Evolutionary conservation across 2,888 invertebrate species (phyloP).

Genomic region (Eristalinus sepulchralis): DNA sequence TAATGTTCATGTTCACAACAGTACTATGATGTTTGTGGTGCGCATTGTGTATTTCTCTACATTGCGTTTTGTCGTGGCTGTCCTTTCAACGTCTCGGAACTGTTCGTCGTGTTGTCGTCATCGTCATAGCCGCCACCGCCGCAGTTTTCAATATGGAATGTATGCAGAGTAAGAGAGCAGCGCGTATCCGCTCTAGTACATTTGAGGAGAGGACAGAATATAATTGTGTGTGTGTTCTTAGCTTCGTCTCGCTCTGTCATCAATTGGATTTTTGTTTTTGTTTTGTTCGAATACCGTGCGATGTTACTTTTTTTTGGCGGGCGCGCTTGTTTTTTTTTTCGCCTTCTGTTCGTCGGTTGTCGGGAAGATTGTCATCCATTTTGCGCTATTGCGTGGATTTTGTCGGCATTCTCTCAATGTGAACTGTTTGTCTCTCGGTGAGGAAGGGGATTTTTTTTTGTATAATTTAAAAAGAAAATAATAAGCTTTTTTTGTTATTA

Average conservation of each 20-base stretch:
- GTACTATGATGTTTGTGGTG: conserved; percentile 35
- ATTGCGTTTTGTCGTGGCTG: conserved; percentile 22
- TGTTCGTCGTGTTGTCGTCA: conserved; percentile 13
- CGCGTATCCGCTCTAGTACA: not conserved
- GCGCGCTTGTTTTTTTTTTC: conserved; percentile 46
- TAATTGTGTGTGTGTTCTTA: conserved; percentile 1
- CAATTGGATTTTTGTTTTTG: conserved; percentile 51
- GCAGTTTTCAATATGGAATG: conserved; percentile 34
- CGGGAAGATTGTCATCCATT: conserved; percentile 40
- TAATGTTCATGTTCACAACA: conserved; percentile 2
- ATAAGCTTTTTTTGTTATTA: conserved; percentile 29
- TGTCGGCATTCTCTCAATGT: conserved; percentile 43
- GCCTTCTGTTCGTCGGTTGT: conserved; percentile 11
- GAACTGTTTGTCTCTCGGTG: conserved; percentile 34
- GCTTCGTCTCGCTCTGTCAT: conserved; percentile 44
- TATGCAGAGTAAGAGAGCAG: conserved; percentile 27
- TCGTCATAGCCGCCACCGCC: not conserved
- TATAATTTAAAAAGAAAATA: conserved; percentile 1
- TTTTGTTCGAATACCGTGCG: conserved; percentile 60
- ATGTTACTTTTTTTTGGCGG: conserved; percentile 67
- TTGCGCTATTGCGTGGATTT: conserved; percentile 59
- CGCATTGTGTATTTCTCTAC: conserved; percentile 59
- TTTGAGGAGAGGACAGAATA: not conserved
- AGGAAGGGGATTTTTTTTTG: conserved; percentile 27
- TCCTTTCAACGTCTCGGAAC: conserved; percentile 4